phyloP scores from a whole-genome alignment of 2,113 vertebrate species.

The Halcyon malimbica region DNA sequence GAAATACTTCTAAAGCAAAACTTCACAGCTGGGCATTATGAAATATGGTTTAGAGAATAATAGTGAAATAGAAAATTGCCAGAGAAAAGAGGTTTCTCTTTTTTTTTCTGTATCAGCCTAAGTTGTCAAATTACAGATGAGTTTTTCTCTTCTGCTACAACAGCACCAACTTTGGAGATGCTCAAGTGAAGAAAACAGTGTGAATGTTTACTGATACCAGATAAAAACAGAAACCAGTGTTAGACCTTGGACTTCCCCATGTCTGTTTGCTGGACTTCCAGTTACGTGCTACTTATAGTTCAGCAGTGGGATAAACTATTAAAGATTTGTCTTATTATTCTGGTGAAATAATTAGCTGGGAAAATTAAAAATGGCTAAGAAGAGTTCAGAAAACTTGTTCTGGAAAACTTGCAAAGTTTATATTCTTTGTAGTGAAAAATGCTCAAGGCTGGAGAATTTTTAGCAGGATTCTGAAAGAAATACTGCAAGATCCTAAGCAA shows the following conservation, averaged over 20 bases:
- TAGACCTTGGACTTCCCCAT: not conserved
- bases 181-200: not conserved
- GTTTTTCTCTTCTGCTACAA: not conserved
- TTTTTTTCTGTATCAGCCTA: not conserved
- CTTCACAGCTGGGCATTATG: not conserved
- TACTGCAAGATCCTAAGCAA: not conserved
- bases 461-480: not conserved
- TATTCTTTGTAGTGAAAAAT: not conserved
- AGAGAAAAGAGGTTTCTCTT: not conserved
- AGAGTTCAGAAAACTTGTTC: not conserved
- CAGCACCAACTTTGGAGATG: not conserved
- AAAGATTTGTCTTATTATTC: not conserved
- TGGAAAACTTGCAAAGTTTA: not conserved
- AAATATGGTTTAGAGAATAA: not conserved
- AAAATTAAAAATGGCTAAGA: not conserved
- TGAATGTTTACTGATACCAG: not conserved
- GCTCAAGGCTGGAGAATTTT: not conserved
- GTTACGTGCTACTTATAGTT: not conserved
- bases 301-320: not conserved
- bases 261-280: not conserved
- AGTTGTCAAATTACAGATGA: not conserved
- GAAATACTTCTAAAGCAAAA: not conserved
- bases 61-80: not conserved
- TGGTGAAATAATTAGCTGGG: not conserved
- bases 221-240: not conserved